These are phyloP conservation scores for Homalodisca vitripennis DNA, from an alignment of 1,140 invertebrate species.

Conservation along the genomic window DNA sequence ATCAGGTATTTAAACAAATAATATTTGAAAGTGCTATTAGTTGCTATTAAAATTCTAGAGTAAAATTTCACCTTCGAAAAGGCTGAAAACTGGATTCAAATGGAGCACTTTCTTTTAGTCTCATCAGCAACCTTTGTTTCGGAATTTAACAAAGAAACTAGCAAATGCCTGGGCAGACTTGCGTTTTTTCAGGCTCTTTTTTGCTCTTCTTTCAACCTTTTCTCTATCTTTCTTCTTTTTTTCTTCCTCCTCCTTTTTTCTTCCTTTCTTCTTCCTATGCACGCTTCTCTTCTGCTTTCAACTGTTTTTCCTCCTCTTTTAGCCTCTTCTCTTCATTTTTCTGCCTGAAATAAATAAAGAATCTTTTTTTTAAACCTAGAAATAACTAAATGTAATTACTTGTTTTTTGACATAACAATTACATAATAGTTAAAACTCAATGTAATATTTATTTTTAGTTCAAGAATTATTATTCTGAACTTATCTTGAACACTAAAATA, in stretches of 20 bases:
- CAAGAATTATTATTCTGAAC: too few species aligned
- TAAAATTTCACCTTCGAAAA: slow-evolving; percentile 9
- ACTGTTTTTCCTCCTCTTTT: slow-evolving; percentile 29
- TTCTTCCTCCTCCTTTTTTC: slow-evolving; percentile 60
- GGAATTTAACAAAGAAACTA: slow-evolving; percentile 22
- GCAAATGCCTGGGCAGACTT: slow-evolving; percentile 39
- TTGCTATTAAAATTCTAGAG: background rate
- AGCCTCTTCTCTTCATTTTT: slow-evolving; percentile 29
- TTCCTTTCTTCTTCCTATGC: slow-evolving; percentile 51
- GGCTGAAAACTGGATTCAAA: background rate
- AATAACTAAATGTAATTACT: too few species aligned
- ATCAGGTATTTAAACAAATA: background rate
- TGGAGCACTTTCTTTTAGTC: slow-evolving; percentile 37
- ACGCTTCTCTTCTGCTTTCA: slow-evolving; percentile 44
- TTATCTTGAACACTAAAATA: too few species aligned
- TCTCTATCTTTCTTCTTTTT: slow-evolving; percentile 72
- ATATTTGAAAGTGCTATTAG: background rate
- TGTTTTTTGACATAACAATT: too few species aligned
- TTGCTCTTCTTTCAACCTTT: slow-evolving; percentile 51
- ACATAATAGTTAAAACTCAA: too few species aligned
- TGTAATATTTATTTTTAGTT: too few species aligned
- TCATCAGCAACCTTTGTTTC: slow-evolving; percentile 47
- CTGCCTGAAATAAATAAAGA: slow-evolving; percentile 11
- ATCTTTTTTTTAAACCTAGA: too few species aligned
- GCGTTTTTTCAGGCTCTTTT: slow-evolving; percentile 47